Base-by-base conservation (phyloP, 2,888 invertebrate species). In the Cantharis rustica region DNA sequence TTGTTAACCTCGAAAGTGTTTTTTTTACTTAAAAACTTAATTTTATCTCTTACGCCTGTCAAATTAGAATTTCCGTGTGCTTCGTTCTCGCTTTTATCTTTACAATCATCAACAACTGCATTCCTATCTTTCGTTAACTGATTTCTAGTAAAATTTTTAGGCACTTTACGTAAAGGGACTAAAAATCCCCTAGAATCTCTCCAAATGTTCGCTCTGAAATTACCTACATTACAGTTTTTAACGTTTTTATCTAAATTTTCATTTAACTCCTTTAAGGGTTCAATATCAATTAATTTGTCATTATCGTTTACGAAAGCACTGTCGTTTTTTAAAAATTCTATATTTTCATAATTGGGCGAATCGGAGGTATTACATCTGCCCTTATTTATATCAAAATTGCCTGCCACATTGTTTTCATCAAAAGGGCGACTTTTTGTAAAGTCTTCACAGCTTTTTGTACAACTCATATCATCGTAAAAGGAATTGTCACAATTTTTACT, bases 141-240 rank as follows among this genome's bases (percentile, higher is more conserved):
- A 73, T 88, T 88, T 15, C 88, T 81, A 3, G 86, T 87, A 79
- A 88, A 88, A 80, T 87, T 88, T 77, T 88, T 88, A 23, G 88
- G 88, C 26, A 87, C 87, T 76, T 86, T 87, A 64, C 86, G 80
- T 73, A 87, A 80, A 31, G 84, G 81, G 15, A 85, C 81, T 20
- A 82, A 80, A 75, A 84, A 84, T 26, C 69, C 63, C 20, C 80
- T 82, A 23, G 81, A 82, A 16, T 81, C 81, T 62, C 83, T 84
- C 5, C 82, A 74, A 75, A 85, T 85, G 64, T 85, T 85, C 10
- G 83, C 79, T 17, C 76, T 72, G 10, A 20, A 13, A 61, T 17
- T 10, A 71, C 26, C 68, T 11, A 66, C n/a, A 17, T 72, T 75
- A 17, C 69, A 72, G 63, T 72, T 72, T 61, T 63, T 72, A 13